Evolutionary conservation across 2,888 invertebrate species (phyloP).

Genomic region (Agonopterix heracliana): DNA sequence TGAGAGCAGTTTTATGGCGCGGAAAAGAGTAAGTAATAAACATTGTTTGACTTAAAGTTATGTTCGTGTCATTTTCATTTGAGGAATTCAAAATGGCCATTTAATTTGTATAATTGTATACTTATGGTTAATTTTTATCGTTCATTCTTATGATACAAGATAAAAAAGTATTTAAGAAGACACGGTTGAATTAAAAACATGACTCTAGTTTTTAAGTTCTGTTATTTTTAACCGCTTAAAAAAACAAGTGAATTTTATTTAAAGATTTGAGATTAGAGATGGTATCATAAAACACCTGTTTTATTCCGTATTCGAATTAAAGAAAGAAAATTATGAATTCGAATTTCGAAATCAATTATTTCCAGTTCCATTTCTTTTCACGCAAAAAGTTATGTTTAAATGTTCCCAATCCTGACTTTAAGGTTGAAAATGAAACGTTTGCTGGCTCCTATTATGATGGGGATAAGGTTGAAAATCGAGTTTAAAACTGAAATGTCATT

Average conservation of each 20-base stretch:
- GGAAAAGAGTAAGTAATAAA: conserved; percentile 9
- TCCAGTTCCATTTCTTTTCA: too few species aligned
- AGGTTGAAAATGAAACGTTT: too few species aligned
- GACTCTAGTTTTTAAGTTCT: too few species aligned
- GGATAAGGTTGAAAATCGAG: not conserved
- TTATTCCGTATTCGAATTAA: too few species aligned
- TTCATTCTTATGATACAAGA: not conserved
- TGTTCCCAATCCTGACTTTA: too few species aligned
- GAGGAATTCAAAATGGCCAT: not conserved
- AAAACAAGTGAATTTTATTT: too few species aligned
- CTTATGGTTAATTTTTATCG: not conserved
- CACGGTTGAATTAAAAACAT: too few species aligned
- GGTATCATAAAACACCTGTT: not conserved
- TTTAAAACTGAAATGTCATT: not conserved
- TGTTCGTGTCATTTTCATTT: not conserved
- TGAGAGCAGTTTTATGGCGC: conserved; percentile 14
- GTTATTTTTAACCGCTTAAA: too few species aligned
- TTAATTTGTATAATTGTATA: not conserved
- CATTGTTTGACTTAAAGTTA: conserved; percentile 9
- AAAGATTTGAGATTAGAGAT: not conserved
- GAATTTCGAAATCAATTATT: too few species aligned
- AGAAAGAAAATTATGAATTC: too few species aligned
- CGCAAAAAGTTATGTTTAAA: too few species aligned
- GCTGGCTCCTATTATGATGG: not conserved
- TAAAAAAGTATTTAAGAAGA: too few species aligned